Percentiles rank a stretch among this genome's conserved stretches.
Conservation (phyloP, 2,113 vertebrate genomes). For the Aythya baeri region DNA sequence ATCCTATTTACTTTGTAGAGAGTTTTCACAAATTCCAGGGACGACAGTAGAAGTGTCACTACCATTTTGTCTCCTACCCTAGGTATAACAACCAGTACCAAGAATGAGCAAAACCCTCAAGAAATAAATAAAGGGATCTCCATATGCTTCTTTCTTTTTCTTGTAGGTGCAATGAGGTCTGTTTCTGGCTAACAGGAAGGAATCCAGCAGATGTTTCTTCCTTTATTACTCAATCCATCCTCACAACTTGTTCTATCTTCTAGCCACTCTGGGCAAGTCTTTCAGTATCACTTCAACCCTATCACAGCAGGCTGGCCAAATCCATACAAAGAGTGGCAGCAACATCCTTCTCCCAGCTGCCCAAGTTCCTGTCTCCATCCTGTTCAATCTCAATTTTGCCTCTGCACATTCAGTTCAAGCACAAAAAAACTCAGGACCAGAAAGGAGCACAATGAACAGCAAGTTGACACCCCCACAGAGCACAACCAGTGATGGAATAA, state of each 20-base stretch:
- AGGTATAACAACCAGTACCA: neutral
- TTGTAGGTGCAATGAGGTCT: neutral
- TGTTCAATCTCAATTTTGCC: neutral
- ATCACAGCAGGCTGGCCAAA: neutral
- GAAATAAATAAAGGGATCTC: neutral
- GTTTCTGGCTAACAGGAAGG: neutral
- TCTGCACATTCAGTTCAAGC: neutral
- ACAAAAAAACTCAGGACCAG: conserved; percentile 1
- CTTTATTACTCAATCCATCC: neutral
- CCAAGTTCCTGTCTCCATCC: neutral
- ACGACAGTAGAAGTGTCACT: neutral
- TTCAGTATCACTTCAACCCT: neutral
- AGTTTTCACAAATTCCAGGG: neutral
- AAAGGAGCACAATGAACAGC: neutral
- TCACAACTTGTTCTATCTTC: neutral
- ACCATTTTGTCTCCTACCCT: neutral
- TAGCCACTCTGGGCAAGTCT: neutral
- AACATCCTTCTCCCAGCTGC: neutral
- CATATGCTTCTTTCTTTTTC: neutral
- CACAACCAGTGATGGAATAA: conserved; percentile 3
- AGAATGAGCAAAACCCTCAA: neutral
- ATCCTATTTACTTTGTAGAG: neutral
- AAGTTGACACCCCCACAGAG: neutral
- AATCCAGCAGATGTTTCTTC: neutral
- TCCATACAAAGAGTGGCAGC: neutral